A percentile compares a stretch with the other conserved stretches of the same genome.
These are phyloP conservation scores for Tragelaphus buxtoni DNA, from an alignment of 2,113 vertebrate species.

Conservation along the genomic window DNA sequence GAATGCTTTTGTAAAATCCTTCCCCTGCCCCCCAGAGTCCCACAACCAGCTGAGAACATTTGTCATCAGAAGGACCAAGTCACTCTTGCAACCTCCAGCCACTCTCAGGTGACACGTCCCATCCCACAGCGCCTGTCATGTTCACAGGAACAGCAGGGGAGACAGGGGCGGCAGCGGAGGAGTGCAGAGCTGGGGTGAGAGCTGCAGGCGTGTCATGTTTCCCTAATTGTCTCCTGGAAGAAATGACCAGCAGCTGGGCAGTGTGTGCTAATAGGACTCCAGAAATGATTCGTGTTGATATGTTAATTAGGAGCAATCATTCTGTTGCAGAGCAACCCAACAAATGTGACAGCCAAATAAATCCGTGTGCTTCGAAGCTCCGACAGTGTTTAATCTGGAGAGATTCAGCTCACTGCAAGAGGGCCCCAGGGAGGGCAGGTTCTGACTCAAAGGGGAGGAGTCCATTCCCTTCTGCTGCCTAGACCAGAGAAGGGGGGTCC, in stretches of 20 bases:
- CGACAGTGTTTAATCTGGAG: not conserved
- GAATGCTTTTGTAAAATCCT: rapidly evolving
- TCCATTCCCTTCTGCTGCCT: not conserved
- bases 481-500: rapidly evolving
- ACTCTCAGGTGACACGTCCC: not conserved
- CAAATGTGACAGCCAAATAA: not conserved
- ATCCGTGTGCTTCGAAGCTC: not conserved
- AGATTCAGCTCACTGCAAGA: not conserved
- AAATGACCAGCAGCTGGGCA: not conserved
- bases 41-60: not conserved
- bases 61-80: not conserved
- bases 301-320: not conserved
- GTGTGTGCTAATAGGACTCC: too few species aligned
- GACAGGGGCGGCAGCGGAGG: rapidly evolving
- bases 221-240: not conserved
- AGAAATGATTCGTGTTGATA: not conserved
- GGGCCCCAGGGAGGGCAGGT: not conserved
- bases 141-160: not conserved
- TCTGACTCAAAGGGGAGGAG: not conserved
- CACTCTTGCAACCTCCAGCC: not conserved
- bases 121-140: rapidly evolving
- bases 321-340: not conserved
- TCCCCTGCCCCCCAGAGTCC: not conserved
- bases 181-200: rapidly evolving
- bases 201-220: rapidly evolving